Evolutionary conservation across 2,888 invertebrate species (phyloP), one percentile per base, ranked within the genome.

Genomic region (Gandaritis pyraliata): DNA sequence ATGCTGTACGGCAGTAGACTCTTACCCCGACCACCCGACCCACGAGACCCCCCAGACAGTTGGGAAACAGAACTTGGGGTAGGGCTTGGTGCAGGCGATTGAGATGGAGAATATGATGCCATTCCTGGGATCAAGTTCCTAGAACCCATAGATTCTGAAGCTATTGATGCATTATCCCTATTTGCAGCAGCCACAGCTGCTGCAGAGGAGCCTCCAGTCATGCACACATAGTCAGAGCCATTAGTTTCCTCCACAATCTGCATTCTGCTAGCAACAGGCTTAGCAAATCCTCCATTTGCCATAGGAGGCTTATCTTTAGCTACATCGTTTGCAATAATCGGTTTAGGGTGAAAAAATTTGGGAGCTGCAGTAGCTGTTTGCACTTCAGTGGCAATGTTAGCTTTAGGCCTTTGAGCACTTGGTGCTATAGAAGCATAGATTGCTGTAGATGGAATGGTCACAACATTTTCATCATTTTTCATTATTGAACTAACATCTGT

Each of bases 1-100:
- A 98, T 96, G 85, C 96, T 97, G 77, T 96, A 97, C 0, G 97
- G 97, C 69, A 98, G 87, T 56, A 97, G 87, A 71, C 95, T 96
- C 82, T 97, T 93, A 1, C 92, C 87, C 41, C 93, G 78, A 0
- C 92, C 92, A 10, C 93, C 92, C 41, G 94, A 94, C 13, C 93
- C 93, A 46, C 93, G 80, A 12, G 93, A 93, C 7, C 94, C 94
- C 50, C 94, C 94, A 61, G 95, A 94, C 62, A 94, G 79, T 80
- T 94, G 94, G 12, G 94, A 94, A 12, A 92, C 88, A 57, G 92
- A 92, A 70, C 92, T 94, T 41, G 95, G 95, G 57, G 95, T 95
- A 54, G 95, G 95, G 72, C 94, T 94, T 13, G 94, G 94, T 23
- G 95, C 93, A 46, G 92, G 94, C 12, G 93, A 93, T 60, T 93